Base-by-base conservation (phyloP, 2,888 invertebrate species). In the Lacanobia oleracea region DNA sequence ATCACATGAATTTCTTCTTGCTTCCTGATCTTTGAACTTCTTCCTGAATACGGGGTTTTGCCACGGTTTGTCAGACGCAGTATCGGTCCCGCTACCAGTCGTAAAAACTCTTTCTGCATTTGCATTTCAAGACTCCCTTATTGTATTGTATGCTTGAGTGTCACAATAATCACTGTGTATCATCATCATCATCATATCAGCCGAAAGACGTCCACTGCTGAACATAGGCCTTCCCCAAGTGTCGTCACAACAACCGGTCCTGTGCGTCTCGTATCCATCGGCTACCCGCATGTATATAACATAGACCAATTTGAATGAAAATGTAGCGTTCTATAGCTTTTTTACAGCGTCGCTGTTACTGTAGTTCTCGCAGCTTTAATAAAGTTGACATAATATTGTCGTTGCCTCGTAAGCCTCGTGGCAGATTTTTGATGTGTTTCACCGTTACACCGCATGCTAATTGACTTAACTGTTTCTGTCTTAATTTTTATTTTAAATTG, bases 371-470 rank as follows among this genome's bases (percentile, higher is more conserved):
- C 75, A 77, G 81, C 79, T 50, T 77, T 65, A 86, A 86, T 90
- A 87, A 85, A 88, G 84, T 89, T 89, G 88, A 87, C 88, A 89
- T 90, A 89, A 91, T 90, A 86, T 87, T 85, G 87, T 86, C 83
- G 87, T 88, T 87, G 23, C 21, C 63, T 88, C 87, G 88, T 61
- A 51, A 74, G 68, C 23, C 60, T 86, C 88, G 79, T 88, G 89
- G 89, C 89, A 87, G 88, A 89, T 90, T 86, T 86, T 86, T 87
- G 84, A 84, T 80, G 77, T 79, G 80, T 73, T 69, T 78, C 70
- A 77, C 91, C 88, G 91, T 90, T 91, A 90, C 72, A 82, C 85
- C 84, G 85, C 85, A 87, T 87, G 81, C 84, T 87, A 89, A 89
- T 88, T 84, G 78, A 80, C 80, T 67, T 87, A 90, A 89, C 89